Evolutionary conservation across 2,797 vertebrate genomes (phyloP).

Genomic region (Sibirionetta formosa): DNA sequence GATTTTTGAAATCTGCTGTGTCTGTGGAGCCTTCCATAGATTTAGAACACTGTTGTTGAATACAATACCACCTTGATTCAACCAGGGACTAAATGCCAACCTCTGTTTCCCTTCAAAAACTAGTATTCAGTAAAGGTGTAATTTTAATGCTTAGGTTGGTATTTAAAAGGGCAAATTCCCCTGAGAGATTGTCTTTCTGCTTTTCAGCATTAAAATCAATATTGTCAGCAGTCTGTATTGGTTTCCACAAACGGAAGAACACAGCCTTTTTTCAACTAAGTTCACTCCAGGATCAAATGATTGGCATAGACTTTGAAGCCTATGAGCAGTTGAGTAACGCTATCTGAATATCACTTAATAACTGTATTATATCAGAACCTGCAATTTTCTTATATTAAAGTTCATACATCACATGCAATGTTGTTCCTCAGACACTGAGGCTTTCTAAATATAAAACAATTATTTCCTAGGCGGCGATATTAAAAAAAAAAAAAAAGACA

Average conservation of each 20-base stretch:
- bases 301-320: constrained; percentile 11
- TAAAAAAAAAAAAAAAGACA: not conserved
- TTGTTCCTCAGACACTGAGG: not conserved
- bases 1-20: not conserved
- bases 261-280: not conserved
- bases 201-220: constrained; percentile 35
- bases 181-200: not conserved
- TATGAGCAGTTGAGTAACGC: not conserved
- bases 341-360: constrained; percentile 23
- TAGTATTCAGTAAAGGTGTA: constrained; percentile 23
- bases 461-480: not conserved
- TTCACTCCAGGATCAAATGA: constrained; percentile 39
- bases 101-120: not conserved
- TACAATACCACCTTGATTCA: not conserved
- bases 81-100: constrained; percentile 17
- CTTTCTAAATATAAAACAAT: not conserved
- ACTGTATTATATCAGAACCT: not conserved
- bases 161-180: constrained; percentile 22
- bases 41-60: not conserved
- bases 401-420: not conserved
- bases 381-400: constrained; percentile 24
- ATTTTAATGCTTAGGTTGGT: not conserved
- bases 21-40: not conserved
- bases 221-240: not conserved
- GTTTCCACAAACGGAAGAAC: constrained; percentile 24